phyloP scores from a whole-genome alignment of 2,888 invertebrate species.

The Acanthosoma haemorrhoidale region DNA sequence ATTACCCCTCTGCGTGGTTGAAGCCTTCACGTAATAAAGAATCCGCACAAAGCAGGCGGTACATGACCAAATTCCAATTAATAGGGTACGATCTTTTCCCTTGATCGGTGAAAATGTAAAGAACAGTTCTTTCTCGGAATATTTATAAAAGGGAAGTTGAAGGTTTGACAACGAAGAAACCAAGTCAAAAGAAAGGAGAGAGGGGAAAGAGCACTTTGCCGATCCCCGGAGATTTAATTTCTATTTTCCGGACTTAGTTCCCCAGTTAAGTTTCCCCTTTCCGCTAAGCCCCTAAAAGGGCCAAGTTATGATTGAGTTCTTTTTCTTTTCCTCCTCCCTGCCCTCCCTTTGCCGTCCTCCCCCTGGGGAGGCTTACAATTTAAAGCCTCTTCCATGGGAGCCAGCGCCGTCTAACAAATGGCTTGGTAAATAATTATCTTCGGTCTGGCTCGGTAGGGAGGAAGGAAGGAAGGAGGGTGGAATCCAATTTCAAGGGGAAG shows the following conservation, averaged over 20 bases:
- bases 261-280: constrained; percentile 19
- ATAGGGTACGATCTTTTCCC: no score
- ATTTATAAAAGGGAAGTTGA: constrained; percentile 8
- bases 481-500: constrained; percentile 22
- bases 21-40: no score
- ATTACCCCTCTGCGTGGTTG: no score
- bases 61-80: no score
- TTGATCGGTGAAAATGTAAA: neutral
- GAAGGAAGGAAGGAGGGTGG: neutral
- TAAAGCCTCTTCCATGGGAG: constrained; percentile 5
- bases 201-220: neutral
- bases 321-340: neutral
- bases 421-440: constrained; percentile 30
- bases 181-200: neutral
- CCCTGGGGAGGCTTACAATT: neutral
- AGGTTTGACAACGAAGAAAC: constrained; percentile 6
- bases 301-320: constrained; percentile 29
- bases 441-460: neutral
- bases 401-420: constrained; percentile 20
- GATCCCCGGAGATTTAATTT: constrained; percentile 25
- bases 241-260: constrained; percentile 26
- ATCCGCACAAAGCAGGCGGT: no score
- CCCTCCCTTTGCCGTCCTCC: no score
- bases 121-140: neutral
- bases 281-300: constrained; percentile 14